A percentile compares a stretch with the other conserved stretches of the same genome.
Evolutionary conservation across 2,797 vertebrate genomes (phyloP).

Genomic region (Gambusia yucatana): DNA sequence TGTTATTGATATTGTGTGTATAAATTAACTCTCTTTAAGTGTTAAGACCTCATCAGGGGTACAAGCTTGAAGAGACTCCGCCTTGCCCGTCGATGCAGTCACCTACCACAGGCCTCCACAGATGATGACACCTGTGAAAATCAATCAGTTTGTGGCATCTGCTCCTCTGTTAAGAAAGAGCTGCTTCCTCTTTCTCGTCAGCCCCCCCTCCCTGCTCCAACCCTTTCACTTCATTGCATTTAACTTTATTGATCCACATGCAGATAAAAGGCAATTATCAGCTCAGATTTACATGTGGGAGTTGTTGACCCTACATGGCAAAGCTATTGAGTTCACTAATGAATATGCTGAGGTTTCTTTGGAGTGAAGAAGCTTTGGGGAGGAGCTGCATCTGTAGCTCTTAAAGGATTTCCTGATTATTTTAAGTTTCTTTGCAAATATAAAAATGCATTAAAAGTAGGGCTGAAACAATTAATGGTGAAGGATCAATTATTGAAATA

Average conservation of each 20-base stretch:
- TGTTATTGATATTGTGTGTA: conserved; percentile 73
- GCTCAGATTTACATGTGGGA: conserved; percentile 90
- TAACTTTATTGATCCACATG: conserved; percentile 88
- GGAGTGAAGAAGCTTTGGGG: conserved; percentile 81
- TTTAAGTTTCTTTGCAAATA: conserved; percentile 28
- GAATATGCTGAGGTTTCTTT: conserved; percentile 86
- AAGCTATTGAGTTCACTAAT: conserved; percentile 89
- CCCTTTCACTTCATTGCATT: conserved; percentile 79
- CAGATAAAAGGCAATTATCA: conserved; percentile 90
- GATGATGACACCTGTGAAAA: conserved; percentile 65
- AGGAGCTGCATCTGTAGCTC: conserved; percentile 22
- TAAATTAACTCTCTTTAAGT: conserved; percentile 74
- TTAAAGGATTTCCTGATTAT: conserved; percentile 24
- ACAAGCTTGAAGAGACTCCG: conserved; percentile 59
- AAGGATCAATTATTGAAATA: no score
- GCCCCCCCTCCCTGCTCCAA: conserved; percentile 60
- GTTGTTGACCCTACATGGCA: conserved; percentile 88
- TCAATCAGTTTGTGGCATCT: conserved; percentile 65
- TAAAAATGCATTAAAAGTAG: conserved; percentile 21
- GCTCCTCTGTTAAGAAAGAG: conserved; percentile 37
- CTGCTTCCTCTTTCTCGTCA: conserved; percentile 35
- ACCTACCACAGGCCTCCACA: conserved; percentile 52
- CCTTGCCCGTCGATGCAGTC: conserved; percentile 41
- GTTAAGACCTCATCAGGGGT: conserved; percentile 60
- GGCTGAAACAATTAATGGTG: no score